These are phyloP conservation scores for Clarias laeviceps DNA, from an alignment of 2,797 vertebrate species.

Conservation along the genomic window DNA sequence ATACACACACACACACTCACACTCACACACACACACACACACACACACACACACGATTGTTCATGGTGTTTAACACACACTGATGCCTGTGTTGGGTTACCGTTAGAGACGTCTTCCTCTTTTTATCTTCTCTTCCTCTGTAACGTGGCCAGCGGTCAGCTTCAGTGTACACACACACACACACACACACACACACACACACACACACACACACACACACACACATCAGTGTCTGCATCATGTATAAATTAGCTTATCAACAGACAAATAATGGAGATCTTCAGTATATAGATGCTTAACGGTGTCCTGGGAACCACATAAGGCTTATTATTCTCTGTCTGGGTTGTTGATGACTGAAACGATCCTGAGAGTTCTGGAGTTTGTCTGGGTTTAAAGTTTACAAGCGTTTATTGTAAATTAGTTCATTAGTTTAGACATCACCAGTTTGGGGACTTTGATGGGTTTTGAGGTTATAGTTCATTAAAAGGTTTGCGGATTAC, in stretches of 20 bases:
- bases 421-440: too few relatives aligned
- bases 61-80: not conserved
- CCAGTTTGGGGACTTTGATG: too few relatives aligned
- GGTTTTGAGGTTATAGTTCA: too few relatives aligned
- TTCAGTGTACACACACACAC: too few relatives aligned
- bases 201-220: not conserved
- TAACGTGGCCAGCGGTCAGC: not conserved
- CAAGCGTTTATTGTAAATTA: not conserved
- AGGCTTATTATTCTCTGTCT: not conserved
- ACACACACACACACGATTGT: not conserved
- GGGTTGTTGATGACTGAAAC: not conserved
- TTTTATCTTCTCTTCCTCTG: conserved; percentile 16
- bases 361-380: not conserved
- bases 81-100: not conserved
- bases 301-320: not conserved
- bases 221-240: not conserved
- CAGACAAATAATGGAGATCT: not conserved
- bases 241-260: not conserved
- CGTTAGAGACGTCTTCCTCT: conserved; percentile 9
- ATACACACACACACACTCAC: not conserved
- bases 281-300: not conserved
- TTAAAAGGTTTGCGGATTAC: too few relatives aligned
- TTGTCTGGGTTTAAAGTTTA: not conserved
- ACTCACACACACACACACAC: not conserved
- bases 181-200: not conserved